Base-by-base conservation (phyloP, 2,888 invertebrate genomes). In the Thymelicus lineola region DNA sequence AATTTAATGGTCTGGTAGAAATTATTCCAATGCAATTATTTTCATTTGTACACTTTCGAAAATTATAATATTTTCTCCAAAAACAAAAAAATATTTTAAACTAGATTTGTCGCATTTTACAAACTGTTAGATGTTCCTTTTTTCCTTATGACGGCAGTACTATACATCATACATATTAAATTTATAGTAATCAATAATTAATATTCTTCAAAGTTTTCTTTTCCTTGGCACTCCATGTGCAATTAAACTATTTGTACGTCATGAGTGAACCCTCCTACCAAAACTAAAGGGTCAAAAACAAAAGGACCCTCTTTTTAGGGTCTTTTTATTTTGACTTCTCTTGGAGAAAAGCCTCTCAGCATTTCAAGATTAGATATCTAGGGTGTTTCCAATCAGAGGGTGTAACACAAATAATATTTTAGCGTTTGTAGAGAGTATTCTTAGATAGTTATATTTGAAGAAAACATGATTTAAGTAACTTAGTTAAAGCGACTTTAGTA, bases 181-280 rank as follows among this genome's bases (percentile, higher is more conserved):
- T 42, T 2, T 17, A 4, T 1, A 9, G 17, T 4, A n/a, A 7
- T 6, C 7, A 50, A 5, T 50, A 53, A 53, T 20, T 53, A 20
- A n/a, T 20, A 20, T 53, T 53, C 12, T 9, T 61, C 10, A 45
- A 45, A 60, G 45, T 61, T 68, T 45, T 61, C 53, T 61, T 60
- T 55, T 36, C 35, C 53, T 61, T 61, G 6, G 42, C 42, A 35
- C 55, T 55, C 55, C 45, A n/a, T 17, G 67, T 61, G 61, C 61
- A 68, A 68, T 68, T 68, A 61, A 61, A 68, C 67, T 68, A 68
- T 68, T 68, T 68, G 61, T 68, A 35, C 61, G 28, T 53, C 42
- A 60, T 35, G 61, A 55, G 28, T 38, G n/a, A 53, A 61, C 67
- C 61, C 61, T 67, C 38, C 15, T 58, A 48, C 53, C 53, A 20